phyloP scores from a whole-genome alignment of 2,797 vertebrate species.

The Prunella strophiata region DNA sequence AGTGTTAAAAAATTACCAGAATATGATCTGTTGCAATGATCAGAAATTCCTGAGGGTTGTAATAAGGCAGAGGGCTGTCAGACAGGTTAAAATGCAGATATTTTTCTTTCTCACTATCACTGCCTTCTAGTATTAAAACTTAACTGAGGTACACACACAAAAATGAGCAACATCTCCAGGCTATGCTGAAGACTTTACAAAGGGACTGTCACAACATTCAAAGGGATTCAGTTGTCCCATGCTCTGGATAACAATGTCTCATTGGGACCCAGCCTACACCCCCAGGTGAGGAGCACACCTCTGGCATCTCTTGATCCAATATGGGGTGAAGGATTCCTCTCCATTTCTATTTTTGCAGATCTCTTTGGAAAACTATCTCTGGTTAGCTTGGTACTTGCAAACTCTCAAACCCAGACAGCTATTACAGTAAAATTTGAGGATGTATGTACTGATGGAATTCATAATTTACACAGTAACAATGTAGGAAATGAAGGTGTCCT shows the following conservation, averaged over 20 bases:
- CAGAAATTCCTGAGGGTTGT: background rate
- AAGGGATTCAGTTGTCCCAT: background rate
- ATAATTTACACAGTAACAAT: background rate
- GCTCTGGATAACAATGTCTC: background rate
- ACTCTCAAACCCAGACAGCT: background rate
- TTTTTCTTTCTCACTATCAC: background rate
- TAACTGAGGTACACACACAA: background rate
- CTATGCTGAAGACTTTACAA: background rate
- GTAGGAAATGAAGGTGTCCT: background rate
- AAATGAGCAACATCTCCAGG: background rate
- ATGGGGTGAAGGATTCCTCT: background rate
- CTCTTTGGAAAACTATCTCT: background rate
- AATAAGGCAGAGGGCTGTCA: background rate
- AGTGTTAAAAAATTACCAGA: background rate
- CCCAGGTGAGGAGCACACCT: background rate
- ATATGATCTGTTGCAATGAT: background rate
- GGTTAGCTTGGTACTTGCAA: background rate
- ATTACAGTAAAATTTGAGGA: background rate
- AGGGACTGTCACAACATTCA: background rate
- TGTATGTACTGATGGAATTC: background rate
- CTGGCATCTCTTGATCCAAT: background rate
- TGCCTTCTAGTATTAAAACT: background rate
- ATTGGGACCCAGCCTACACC: accelerated
- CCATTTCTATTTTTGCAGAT: background rate
- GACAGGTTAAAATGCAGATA: background rate